Evolutionary conservation across 2,797 vertebrate species (phyloP), one percentile per base, ranked within the genome.

Genomic region (Sarcophilus harrisii): DNA sequence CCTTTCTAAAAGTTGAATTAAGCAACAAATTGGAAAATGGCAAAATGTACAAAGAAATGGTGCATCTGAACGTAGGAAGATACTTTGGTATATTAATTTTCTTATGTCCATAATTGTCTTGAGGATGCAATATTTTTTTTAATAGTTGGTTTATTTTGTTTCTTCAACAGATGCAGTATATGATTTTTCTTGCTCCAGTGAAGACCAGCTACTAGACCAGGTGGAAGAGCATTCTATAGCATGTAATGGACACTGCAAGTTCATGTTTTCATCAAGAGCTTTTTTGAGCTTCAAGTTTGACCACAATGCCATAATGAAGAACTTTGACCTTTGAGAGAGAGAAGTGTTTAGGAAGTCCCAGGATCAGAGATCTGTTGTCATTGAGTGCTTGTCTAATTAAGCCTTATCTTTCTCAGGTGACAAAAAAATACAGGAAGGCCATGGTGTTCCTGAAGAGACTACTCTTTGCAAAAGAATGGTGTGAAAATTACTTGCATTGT

Each of bases 241-340:
- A 92, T 99, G 98, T 96, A 99, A 98, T 93, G 99, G 98, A 97
- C 99, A 99, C 96, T 98, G 97, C 93, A 99, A 99, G 93, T 98
- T 98, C 73, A 97, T 98, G 38, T 98, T 99, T 94, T 99, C 99
- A 94, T 99, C 99, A 93, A 99, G 98, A 98, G 98, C 99, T 96
- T 99, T 99, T 98, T 98, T 99, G 97, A 99, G 98, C 98, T 99
- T 99, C 98, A 99, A 98, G 98, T 99, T 99, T 96, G 99, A 99
- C 98, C 98, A 98, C 96, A 99, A 99, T 92, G 99, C 99, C 98
- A 99, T 99, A 98, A 99, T 99, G 99, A 99, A 99, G 98, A 99
- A 98, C 98, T 99, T 99, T 96, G 99, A 99, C 97, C 97, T 98
- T 94, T 99, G 98, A 99, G 92, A 94, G 94, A 94, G 95, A 96